Evolutionary conservation across 2,113 vertebrate species (phyloP), one percentile per base, ranked within the genome.

Genomic region (Nothobranchius furzeri): DNA sequence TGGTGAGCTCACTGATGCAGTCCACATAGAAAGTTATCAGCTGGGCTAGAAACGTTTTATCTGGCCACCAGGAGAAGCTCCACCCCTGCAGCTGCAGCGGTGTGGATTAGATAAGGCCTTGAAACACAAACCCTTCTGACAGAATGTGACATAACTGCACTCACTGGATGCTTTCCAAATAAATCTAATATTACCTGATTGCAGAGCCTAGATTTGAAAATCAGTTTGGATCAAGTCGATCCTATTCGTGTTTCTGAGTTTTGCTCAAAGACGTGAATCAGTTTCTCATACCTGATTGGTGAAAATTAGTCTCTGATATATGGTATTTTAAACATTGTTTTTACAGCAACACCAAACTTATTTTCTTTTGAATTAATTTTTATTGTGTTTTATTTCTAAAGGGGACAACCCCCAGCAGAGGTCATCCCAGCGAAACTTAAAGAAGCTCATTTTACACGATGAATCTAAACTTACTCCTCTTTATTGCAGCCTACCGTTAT

Each of bases 61-160:
- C 84, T 76, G 0, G 9, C 7, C 2, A 4, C 13, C 11, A 24
- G 15, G 7, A 51, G 45, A 7, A 51, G 71, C 25, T 70, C 68
- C 78, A 52, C 75, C 84, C 80, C 56, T 6, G 13, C 56, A 77
- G 46, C 64, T 43, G 13, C 35, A 9, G 43, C 37, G 57, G 1
- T 2, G 17, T 6, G 42, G 5, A 6, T 61, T 1, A 60, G 80
- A 86, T 86, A 73, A 78, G 65, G 10, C 4, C 20, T 1, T 15
- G 6, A 58, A 37, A 37, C 11, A 11, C n/a, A n/a, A 0, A 7
- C 37, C 6, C 11, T 20, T 1, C 37, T 64, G 56, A 60, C 54
- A 68, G 13, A 9, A 78, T 37, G 45, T 25, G 2, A 13, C 20
- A 20, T 47, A 0, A n/a, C 9, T 47, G 47, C 6, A 25, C 9